Base-by-base conservation (phyloP, 2,888 invertebrate species). In the Pseudanteris insignis region DNA sequence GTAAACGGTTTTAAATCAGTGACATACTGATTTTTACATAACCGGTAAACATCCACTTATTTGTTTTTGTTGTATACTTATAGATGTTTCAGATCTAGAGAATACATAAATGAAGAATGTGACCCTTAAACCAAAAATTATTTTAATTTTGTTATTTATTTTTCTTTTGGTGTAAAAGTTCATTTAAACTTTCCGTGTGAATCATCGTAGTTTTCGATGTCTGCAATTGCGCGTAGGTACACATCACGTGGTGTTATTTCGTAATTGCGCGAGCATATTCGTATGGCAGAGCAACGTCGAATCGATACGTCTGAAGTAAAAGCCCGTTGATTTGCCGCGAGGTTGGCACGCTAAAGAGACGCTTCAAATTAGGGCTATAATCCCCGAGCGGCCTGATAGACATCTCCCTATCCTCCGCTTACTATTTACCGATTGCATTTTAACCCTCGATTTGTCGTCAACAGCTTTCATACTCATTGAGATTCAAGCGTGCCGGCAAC, bases 361-460 rank as follows among this genome's bases (percentile, higher is more conserved):
- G 21, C 21, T 64, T 64, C 58, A 79, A 80, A 79, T 80, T 80
- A 79, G 79, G 79, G 79, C 71, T 78, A 79, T 80, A 80, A 79
- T 80, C 79, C 76, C 67, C 63, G 57, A 62, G 66, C 72, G 63
- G 68, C 68, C 70, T 72, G 76, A 79, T 74, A 74, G 69, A 72
- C 68, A 70, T 71, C 72, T 44, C 67, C 53, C 66, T 66, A 64
- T 62, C 58, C 54, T 61, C 65, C 63, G 54, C 60, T 68, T 66
- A 59, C 71, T 78, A 73, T 80, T 80, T 80, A 76, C 79, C 75
- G 69, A 78, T 75, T 72, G 79, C 71, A 77, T 80, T 79, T 80
- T 78, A 79, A 79, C 79, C 79, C 79, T 79, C 79, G 76, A 80
- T 80, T 80, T 80, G 78, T 80, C 78, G 75, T 79, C 77, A 79